Percentiles rank a stretch among this genome's conserved stretches.
Evolutionary conservation across 2,888 invertebrate genomes (phyloP).

Genomic region (Petrolisthes cinctipes): DNA sequence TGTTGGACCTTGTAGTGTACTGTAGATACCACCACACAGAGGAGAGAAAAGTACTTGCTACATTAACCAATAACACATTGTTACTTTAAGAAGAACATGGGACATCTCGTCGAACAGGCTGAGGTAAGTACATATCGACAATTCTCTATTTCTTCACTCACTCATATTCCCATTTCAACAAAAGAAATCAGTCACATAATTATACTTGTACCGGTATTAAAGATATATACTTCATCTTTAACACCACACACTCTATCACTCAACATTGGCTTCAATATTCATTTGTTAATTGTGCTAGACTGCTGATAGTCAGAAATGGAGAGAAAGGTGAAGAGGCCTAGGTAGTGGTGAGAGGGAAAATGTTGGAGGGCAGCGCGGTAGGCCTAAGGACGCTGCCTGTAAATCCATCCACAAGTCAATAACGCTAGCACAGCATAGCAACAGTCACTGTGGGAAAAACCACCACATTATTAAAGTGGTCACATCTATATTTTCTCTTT

Average conservation of each 20-base stretch:
- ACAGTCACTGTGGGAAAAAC: constrained; percentile 30
- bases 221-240: too few species aligned
- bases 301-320: neutral
- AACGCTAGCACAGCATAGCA: constrained; percentile 49
- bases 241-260: too few species aligned
- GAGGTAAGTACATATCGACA: constrained; percentile 37
- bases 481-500: neutral
- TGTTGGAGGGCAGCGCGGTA: constrained; percentile 23
- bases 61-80: neutral
- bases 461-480: neutral
- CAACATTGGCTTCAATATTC: too few species aligned
- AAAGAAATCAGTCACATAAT: too few species aligned
- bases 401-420: constrained; percentile 25
- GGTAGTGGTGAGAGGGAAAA: constrained; percentile 9
- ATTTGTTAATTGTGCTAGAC: neutral
- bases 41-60: constrained; percentile 16
- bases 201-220: too few species aligned
- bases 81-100: constrained; percentile 33
- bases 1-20: neutral
- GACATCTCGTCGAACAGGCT: constrained; percentile 56
- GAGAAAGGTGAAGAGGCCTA: neutral
- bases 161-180: too few species aligned
- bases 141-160: neutral
- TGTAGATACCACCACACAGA: neutral
- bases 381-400: constrained; percentile 40